Base-by-base conservation (phyloP, 2,113 vertebrate genomes). In the Clupea harengus region DNA sequence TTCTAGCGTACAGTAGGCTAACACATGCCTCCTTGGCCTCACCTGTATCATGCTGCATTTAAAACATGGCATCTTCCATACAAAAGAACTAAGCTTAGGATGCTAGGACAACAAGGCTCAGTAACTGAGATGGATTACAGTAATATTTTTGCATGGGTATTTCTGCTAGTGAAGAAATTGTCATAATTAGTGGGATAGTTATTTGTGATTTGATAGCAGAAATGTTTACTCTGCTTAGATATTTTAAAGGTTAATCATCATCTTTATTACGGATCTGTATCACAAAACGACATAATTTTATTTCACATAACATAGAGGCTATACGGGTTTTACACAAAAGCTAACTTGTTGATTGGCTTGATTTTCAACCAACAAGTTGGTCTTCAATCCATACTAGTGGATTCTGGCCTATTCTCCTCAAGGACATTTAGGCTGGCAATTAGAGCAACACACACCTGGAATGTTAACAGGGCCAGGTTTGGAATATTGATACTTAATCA, bases 401-500 rank as follows among this genome's bases (percentile, higher is more conserved):
- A 78, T 78, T 78, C 72, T 39, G 39, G 39, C 39, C 39, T 44
- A 2, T 28, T 32, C 72, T 78, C 28, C 28, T 39, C 28, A 78
- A 78, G 28, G 72, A 44, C 72, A 78, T 32, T 78, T 13, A 39
- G 11, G 10, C 72, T 6, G 4, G 15, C 28, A 39, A 67, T 67
- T 25, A 67, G 11, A 64, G 67, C 28, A 75, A 75, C 67, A 39
- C 72, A 78, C 72, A 78, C 25, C 72, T 78, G 72, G 72, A 78
- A 78, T 78, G 25, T 78, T 78, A 78, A 78, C 72, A 32, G 28
- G 72, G 25, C 39, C 72, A 78, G 72, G 39, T 78, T 11, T 78
- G 72, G 72, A 78, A 32, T 78, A 78, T 78, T 39, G 72, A 78
- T 78, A 78, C 72, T 78, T 78, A 39, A 39, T 78, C 72, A 78